Percentiles rank a stretch among this genome's conserved stretches.
phyloP scores from a whole-genome alignment of 2,888 invertebrate genomes.

The Synanthedon tipuliformis region DNA sequence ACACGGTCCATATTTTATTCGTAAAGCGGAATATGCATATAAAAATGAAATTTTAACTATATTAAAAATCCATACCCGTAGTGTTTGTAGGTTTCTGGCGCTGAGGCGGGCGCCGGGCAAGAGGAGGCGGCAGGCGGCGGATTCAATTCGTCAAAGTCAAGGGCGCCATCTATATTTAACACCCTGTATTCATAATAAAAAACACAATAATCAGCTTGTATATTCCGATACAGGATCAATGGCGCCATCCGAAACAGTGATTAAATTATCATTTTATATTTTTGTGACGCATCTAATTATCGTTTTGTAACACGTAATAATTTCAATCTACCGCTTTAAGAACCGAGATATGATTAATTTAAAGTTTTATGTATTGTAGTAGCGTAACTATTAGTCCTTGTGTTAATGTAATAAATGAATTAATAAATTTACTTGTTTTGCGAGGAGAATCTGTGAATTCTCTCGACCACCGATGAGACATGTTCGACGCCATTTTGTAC shows the following conservation, averaged over 20 bases:
- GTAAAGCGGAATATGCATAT: no score
- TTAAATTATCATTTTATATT: no score
- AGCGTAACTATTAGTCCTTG: no score
- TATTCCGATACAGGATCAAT: background rate
- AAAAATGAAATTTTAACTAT: background rate
- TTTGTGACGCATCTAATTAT: no score
- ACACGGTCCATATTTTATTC: background rate
- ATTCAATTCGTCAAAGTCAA: conserved; percentile 84
- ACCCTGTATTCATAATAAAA: conserved; percentile 39
- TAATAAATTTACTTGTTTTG: conserved; percentile 57
- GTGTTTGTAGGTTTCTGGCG: conserved; percentile 2
- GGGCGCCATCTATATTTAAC: conserved; percentile 79
- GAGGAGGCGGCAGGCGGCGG: conserved; percentile 41
- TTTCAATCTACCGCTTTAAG: no score
- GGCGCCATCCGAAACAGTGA: no score
- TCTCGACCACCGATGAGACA: conserved; percentile 76
- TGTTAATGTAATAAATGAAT: no score
- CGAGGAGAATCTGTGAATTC: conserved; percentile 78
- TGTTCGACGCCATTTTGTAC: conserved; percentile 81
- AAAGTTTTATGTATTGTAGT: no score
- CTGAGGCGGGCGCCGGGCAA: conserved; percentile 4
- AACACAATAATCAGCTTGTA: background rate
- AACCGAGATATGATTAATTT: no score
- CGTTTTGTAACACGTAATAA: no score
- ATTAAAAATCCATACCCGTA: background rate